Conservation (phyloP, 2,888 invertebrate species). For the Cryptus armator region DNA sequence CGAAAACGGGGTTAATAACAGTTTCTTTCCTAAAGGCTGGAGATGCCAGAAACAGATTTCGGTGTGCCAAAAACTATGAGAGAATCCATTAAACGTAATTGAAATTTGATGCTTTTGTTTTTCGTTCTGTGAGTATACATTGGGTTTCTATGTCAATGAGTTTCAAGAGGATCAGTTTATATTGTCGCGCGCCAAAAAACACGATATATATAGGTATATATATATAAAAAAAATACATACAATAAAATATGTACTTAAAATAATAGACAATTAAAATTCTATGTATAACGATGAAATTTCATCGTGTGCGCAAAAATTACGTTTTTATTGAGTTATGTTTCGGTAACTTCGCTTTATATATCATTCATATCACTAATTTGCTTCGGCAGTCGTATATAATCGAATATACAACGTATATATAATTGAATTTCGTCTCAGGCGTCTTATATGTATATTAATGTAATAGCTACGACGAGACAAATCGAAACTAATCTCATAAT, state of each 20-base stretch:
- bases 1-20: constrained; percentile 69
- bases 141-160: constrained; percentile 16
- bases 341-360: background rate
- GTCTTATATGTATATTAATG: background rate
- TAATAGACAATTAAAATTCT: too few species aligned
- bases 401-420: too few species aligned
- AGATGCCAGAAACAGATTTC: constrained; percentile 37
- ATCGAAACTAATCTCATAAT: constrained; percentile 16
- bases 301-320: constrained; percentile 17
- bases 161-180: background rate
- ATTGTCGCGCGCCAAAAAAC: background rate
- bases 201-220: background rate
- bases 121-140: constrained; percentile 5
- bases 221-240: too few species aligned
- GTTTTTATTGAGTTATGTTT: background rate
- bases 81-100: constrained; percentile 58
- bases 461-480: background rate
- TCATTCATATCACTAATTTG: background rate
- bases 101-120: constrained; percentile 52
- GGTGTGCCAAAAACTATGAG: constrained; percentile 36
- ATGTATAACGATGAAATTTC: too few species aligned
- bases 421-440: background rate
- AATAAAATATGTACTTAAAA: too few species aligned
- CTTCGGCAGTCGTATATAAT: background rate
- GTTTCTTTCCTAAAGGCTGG: constrained; percentile 46